These are phyloP conservation scores for Branchellion lobata DNA, from an alignment of 2,888 invertebrate genomes.

Conservation along the genomic window DNA sequence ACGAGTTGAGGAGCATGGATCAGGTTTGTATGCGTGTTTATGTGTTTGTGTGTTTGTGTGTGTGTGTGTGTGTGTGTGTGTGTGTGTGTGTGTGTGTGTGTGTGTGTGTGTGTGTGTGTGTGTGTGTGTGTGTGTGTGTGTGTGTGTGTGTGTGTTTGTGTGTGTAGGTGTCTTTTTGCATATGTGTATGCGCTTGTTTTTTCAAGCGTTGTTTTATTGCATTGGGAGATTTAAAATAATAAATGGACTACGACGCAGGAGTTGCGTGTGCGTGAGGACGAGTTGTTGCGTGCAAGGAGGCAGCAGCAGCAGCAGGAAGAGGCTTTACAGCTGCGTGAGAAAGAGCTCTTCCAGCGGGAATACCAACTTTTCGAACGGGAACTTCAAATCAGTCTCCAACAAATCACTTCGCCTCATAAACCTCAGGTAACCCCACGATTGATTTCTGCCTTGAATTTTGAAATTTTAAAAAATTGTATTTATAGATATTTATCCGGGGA, in stretches of 20 bases:
- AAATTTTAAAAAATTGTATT: too few species aligned
- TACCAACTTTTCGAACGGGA: constrained; percentile 84
- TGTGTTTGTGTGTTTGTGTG: neutral
- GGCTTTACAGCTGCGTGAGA: constrained; percentile 75
- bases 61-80: neutral
- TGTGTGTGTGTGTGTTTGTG: too few species aligned
- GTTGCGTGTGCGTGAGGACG: constrained; percentile 86
- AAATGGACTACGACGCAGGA: too few species aligned
- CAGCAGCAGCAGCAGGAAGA: constrained; percentile 85
- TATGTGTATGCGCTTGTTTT: too few species aligned
- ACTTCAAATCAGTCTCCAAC: constrained; percentile 80
- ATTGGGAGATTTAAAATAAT: too few species aligned
- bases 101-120: neutral
- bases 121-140: neutral
- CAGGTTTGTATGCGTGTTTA: neutral
- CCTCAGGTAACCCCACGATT: constrained; percentile 54
- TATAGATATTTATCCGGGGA: too few species aligned
- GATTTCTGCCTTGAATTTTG: too few species aligned
- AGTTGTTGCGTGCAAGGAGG: constrained; percentile 80
- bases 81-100: neutral
- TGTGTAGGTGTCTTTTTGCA: too few species aligned
- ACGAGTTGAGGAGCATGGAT: constrained; percentile 19
- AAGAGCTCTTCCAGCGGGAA: constrained; percentile 84
- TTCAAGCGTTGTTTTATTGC: neutral
- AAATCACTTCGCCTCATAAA: constrained; percentile 73